These are phyloP conservation scores for Caerostris extrusa DNA, from an alignment of 1,140 invertebrate species.

Conservation along the genomic window DNA sequence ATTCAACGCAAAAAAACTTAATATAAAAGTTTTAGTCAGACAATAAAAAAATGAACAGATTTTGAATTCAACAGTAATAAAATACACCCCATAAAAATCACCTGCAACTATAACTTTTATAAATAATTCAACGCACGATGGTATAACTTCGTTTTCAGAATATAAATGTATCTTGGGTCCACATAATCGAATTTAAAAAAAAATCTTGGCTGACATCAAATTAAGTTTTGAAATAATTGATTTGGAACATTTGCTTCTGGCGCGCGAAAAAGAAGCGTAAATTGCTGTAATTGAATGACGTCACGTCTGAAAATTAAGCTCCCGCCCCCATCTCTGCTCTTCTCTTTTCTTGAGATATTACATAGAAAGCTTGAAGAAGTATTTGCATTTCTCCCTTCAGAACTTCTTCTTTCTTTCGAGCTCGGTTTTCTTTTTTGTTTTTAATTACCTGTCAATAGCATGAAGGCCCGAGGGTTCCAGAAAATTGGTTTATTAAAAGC, in stretches of 20 bases:
- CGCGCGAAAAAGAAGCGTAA: no score
- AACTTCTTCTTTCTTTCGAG: not conserved
- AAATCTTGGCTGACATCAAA: not conserved
- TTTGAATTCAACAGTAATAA: no score
- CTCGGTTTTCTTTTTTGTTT: not conserved
- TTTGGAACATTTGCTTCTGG: not conserved
- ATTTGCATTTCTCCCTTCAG: not conserved
- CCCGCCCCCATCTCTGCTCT: not conserved
- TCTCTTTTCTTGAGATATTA: not conserved
- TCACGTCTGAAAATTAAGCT: not conserved
- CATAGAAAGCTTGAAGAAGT: not conserved
- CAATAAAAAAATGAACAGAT: no score
- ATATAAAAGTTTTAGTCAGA: no score
- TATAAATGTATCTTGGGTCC: not conserved
- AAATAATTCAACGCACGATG: not conserved
- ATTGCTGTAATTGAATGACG: not conserved
- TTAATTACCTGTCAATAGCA: conserved; percentile 40
- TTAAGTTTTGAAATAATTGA: not conserved
- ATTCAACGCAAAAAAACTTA: no score
- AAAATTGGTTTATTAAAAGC: conserved; percentile 25
- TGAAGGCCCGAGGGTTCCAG: not conserved
- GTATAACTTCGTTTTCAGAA: not conserved
- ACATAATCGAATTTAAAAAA: not conserved
- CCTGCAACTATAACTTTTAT: not conserved
- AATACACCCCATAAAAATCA: no score